These are phyloP conservation scores for Tenthredo amoena DNA, from an alignment of 2,888 invertebrate genomes.

Conservation along the genomic window DNA sequence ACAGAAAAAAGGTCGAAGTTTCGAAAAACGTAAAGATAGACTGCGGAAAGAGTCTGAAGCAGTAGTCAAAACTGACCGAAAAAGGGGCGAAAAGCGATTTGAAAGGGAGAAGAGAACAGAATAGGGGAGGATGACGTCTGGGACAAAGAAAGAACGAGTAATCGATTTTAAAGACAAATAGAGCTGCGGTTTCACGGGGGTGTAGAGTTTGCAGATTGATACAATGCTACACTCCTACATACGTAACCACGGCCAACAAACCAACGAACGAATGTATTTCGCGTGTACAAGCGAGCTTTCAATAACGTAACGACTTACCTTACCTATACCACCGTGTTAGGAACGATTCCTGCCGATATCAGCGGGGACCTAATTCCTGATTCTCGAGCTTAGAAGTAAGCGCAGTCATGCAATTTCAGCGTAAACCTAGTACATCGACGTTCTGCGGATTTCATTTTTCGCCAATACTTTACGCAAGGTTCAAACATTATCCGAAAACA, in stretches of 20 bases:
- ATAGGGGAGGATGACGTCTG: neutral
- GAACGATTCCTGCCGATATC: conserved; percentile 5
- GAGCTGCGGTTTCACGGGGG: conserved; percentile 26
- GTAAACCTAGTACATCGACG: neutral
- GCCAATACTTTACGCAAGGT: neutral
- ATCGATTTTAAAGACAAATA: conserved; percentile 45
- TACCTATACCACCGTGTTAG: neutral
- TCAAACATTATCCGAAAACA: neutral
- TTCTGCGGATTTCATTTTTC: neutral
- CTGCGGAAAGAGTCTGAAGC: neutral
- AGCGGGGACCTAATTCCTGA: conserved; percentile 16
- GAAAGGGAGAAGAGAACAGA: neutral
- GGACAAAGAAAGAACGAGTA: conserved; percentile 35
- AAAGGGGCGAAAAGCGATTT: neutral
- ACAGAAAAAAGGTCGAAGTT: neutral
- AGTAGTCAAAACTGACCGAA: conserved; percentile 6
- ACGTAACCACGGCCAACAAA: neutral
- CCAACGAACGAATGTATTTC: conserved; percentile 14
- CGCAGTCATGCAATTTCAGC: neutral
- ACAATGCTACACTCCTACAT: conserved; percentile 8
- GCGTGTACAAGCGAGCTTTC: neutral
- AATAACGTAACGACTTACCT: neutral
- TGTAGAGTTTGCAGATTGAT: conserved; percentile 41
- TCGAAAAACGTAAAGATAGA: neutral
- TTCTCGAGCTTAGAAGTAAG: neutral